Conservation (phyloP, 2,113 vertebrate species). For the Hippolais icterina region DNA sequence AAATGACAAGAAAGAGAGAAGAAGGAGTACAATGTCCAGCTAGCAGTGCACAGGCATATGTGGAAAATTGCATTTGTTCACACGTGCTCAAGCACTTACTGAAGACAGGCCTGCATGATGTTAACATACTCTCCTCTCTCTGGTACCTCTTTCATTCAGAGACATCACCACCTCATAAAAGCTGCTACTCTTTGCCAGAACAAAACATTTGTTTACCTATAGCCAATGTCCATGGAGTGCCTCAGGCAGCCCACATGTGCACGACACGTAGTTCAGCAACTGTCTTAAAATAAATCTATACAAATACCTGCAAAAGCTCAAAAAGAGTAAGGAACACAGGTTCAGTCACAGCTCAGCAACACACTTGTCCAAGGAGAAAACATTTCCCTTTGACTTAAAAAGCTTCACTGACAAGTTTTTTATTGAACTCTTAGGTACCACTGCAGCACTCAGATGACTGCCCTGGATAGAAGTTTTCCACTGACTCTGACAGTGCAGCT, state of each 20-base stretch:
- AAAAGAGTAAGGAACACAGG: background rate
- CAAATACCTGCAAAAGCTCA: background rate
- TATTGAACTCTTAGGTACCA: background rate
- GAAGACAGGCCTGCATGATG: background rate
- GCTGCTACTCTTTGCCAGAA: background rate
- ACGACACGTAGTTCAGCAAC: background rate
- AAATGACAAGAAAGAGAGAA: background rate
- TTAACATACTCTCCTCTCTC: background rate
- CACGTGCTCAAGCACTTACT: background rate
- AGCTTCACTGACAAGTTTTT: background rate
- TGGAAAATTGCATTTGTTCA: background rate
- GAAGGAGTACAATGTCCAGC: background rate
- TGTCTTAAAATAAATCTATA: background rate
- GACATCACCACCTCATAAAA: background rate
- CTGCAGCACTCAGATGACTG: background rate
- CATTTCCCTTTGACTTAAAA: background rate
- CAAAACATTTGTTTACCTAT: background rate
- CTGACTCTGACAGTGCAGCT: background rate
- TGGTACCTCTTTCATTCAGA: background rate
- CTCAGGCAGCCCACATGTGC: background rate
- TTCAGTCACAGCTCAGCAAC: background rate
- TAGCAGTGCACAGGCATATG: background rate
- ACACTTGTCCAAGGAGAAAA: background rate
- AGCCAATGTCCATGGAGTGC: accelerated
- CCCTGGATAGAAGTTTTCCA: background rate